Conservation (phyloP, 2,113 vertebrate genomes). For the Cavia aperea region DNA sequence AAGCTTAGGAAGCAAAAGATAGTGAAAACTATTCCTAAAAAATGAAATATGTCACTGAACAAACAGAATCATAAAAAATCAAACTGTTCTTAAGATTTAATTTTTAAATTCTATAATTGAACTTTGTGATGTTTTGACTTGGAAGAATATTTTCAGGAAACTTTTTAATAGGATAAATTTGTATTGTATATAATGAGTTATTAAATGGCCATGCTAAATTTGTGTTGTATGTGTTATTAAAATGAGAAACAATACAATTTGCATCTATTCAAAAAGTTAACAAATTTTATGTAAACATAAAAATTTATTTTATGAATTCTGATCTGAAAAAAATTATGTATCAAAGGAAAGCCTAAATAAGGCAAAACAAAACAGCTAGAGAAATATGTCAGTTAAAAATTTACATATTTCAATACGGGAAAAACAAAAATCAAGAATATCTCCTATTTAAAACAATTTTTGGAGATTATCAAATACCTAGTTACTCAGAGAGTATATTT, state of each 20-base stretch:
- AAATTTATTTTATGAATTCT: not conserved
- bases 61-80: not conserved
- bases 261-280: not conserved
- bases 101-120: not conserved
- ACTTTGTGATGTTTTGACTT: not conserved
- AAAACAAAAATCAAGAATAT: constrained; percentile 1
- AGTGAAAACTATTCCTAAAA: not conserved
- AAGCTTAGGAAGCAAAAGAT: not conserved
- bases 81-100: not conserved
- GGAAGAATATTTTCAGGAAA: constrained; percentile 18
- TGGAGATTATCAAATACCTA: not conserved
- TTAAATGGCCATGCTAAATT: not conserved
- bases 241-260: not conserved
- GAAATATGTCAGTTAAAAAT: not conserved
- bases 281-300: not conserved
- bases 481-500: not conserved
- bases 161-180: constrained; percentile 5
- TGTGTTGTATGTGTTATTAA: not conserved
- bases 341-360: not conserved
- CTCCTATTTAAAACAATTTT: not conserved
- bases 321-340: constrained; percentile 22
- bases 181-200: not conserved
- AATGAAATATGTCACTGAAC: not conserved
- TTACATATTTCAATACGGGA: not conserved
- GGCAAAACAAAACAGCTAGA: not conserved